These are phyloP conservation scores for Formica selysi DNA, from an alignment of 1,140 invertebrate genomes.

Conservation along the genomic window DNA sequence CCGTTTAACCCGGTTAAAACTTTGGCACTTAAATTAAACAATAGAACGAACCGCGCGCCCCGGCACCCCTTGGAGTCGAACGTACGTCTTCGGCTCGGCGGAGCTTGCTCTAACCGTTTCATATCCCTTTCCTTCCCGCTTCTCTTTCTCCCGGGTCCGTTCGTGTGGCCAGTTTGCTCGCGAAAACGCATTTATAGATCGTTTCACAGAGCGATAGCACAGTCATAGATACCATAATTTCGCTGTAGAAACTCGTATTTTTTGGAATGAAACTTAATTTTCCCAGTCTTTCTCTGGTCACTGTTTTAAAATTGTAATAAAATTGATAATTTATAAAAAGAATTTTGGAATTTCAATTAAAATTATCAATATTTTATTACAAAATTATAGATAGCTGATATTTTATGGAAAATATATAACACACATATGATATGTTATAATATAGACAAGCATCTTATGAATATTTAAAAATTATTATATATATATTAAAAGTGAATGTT, in stretches of 20 bases:
- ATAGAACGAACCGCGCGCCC: slow-evolving; percentile 79
- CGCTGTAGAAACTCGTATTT: slow-evolving; percentile 49
- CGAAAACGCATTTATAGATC: slow-evolving; percentile 48
- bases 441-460: not conserved
- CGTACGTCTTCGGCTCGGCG: slow-evolving; percentile 75
- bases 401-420: not conserved
- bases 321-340: not conserved
- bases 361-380: not conserved
- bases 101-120: slow-evolving; percentile 29
- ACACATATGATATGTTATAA: not conserved
- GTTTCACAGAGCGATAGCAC: slow-evolving; percentile 1
- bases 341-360: not conserved
- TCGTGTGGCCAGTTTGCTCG: slow-evolving; percentile 25
- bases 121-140: not conserved
- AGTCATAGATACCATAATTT: slow-evolving; percentile 45
- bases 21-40: slow-evolving; percentile 85
- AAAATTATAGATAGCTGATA: not conserved
- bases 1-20: slow-evolving; percentile 82
- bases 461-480: not conserved
- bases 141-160: not conserved
- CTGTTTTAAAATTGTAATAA: not conserved
- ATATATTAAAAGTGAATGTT: not conserved
- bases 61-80: slow-evolving; percentile 68
- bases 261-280: slow-evolving; percentile 40
- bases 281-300: not conserved